Conservation (phyloP, 2,888 invertebrate species). For the Bugula neritina region DNA sequence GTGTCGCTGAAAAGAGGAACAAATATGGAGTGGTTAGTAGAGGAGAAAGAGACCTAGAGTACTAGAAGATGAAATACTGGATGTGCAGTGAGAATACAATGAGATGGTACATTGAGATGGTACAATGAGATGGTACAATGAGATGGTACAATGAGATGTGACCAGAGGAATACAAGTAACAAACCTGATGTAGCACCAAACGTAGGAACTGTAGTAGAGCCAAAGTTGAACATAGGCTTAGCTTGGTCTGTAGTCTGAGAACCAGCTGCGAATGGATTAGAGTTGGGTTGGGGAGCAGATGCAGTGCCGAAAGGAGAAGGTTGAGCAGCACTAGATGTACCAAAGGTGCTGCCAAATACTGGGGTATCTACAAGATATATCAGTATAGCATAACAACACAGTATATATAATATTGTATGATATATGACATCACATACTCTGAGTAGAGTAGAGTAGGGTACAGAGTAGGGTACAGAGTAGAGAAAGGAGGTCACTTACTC, state of each 20-base stretch:
- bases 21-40: not conserved
- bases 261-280: not conserved
- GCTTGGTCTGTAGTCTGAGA: not conserved
- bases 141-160: too few species aligned
- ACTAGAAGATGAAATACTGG: too few species aligned
- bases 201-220: not conserved
- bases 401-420: too few species aligned
- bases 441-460: too few species aligned
- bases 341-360: constrained; percentile 1
- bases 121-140: too few species aligned
- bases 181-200: constrained; percentile 7
- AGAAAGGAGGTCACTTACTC: not conserved
- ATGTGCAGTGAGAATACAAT: too few species aligned
- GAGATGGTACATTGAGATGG: too few species aligned
- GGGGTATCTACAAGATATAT: not conserved
- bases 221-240: constrained; percentile 19
- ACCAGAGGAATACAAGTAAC: too few species aligned
- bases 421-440: too few species aligned
- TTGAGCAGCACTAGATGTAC: not conserved
- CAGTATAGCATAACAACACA: too few species aligned
- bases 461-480: too few species aligned
- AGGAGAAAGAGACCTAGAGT: too few species aligned
- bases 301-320: not conserved
- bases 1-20: not conserved
- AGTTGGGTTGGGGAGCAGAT: not conserved